A percentile compares a stretch with the other conserved stretches of the same genome.
Conservation (phyloP, 1,140 invertebrate genomes). For the Drosophila neocordata region DNA sequence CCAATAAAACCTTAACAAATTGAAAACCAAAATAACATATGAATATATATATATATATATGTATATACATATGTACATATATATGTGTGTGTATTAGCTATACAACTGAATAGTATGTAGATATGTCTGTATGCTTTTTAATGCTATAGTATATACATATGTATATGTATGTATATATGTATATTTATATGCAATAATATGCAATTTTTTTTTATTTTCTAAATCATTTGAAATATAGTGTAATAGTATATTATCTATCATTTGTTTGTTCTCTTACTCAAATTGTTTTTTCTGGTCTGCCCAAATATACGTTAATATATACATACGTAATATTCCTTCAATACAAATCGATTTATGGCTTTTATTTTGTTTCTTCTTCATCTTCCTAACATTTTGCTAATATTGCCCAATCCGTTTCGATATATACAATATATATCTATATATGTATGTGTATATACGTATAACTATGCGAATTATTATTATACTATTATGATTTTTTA, state of each 20-base stretch:
- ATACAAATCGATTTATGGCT: background rate
- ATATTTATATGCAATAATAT: too few relatives aligned
- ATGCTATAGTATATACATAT: background rate
- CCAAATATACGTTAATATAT: background rate
- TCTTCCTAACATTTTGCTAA: too few relatives aligned
- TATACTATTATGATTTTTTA: slow-evolving; percentile 56
- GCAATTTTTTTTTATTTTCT: too few relatives aligned
- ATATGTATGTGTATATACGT: slow-evolving; percentile 38
- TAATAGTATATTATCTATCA: background rate
- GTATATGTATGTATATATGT: too few relatives aligned
- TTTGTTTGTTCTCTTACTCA: background rate
- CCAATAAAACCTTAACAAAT: background rate
- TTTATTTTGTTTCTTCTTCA: too few relatives aligned
- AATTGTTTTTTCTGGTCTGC: background rate
- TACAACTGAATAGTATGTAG: background rate
- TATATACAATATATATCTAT: slow-evolving; percentile 1
- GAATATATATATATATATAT: too few relatives aligned
- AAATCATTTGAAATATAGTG: background rate
- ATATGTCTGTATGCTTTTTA: background rate
- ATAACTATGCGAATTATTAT: slow-evolving; percentile 46
- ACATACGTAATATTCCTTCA: background rate
- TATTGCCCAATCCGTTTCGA: too few relatives aligned
- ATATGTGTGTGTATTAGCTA: too few relatives aligned
- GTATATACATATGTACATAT: background rate
- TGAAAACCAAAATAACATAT: background rate